Base-by-base conservation (phyloP, 1,140 invertebrate species). In the Sipha flava region DNA sequence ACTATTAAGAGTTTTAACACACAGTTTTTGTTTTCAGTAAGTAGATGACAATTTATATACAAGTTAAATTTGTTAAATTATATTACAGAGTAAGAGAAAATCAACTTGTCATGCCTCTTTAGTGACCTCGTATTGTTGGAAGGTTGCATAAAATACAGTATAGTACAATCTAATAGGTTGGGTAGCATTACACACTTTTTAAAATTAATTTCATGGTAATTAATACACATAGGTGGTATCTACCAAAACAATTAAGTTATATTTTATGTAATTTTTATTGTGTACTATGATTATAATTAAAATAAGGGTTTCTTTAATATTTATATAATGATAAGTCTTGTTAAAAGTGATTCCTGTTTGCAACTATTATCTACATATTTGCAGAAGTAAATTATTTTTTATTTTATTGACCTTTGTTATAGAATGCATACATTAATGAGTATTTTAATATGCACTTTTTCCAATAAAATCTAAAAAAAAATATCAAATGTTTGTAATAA, bases 51-150 rank as follows among this genome's bases (percentile, higher is more conserved):
- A 70, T 9, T 47, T 29, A 47, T 18, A 45, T 43, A n/a, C n/a
- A n/a, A n/a, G n/a, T 68, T 68, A 26, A 45, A 34, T 68, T 45
- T 70, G 14, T 4, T 70, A 49, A 2, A 3, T 47, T 40, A 10
- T 40, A 10, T n/a, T 47, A 70, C 29, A 47, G 37, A 70, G 40
- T 43, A 59, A 14, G 7, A 77, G 21, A 43, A 77, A 77, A 77
- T 77, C 52, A 57, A 34, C 73, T 57, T 59, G 52, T 77, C 52
- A 40, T 77, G 73, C 34, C 23, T 59, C 7, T 70, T 77, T 77
- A 10, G 21, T 77, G 73, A 77, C 73, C 73, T 77, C 73, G 34
- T 37, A 34, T 54, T 77, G 52, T 59, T 77, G 40, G 34, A 77
- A 77, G 73, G 73, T 77, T 77, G 34, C 21, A 40, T 59, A 1